Evolutionary conservation across 2,113 vertebrate genomes (phyloP), one percentile per base, ranked within the genome.

Genomic region (Electrona antarctica): DNA sequence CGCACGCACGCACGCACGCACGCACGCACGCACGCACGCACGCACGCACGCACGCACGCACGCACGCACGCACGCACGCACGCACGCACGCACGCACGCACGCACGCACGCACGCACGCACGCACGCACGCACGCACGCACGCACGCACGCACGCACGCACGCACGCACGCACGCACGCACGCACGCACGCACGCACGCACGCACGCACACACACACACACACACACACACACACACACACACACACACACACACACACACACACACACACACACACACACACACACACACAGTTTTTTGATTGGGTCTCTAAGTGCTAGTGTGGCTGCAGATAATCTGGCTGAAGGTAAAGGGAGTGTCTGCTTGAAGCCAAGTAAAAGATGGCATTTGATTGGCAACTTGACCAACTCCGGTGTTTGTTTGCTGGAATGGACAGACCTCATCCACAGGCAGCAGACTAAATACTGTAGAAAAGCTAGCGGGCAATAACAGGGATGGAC

Each of bases 321-420:
- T 21, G 21, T 21, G 21, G 21, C 21, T 21, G 21, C 21, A 21
- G 21, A 21, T 21, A 21, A 21, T 21, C 21, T 21, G 21, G 21
- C 21, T 21, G 21, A 21, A 21, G 21, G 21, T 21, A 21, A 21
- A 21, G 21, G 21, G 21, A 21, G 21, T 21, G 21, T 21, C 21
- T 21, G 2, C 21, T 21, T 21, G 21, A 21, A 21, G 21, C 21
- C 21, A 21, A 21, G 21, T 21, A 21, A 21, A 21, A 21, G 21
- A 21, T 21, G 71, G 28, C 15, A 33, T 59, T 62, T 81, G 88
- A 89, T 67, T 87, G 87, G 73, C 86, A 87, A 57, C 74, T 87
- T 87, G 78, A 87, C 80, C 58, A 66, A 77, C 77, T 76, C 46
- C 67, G 4, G 73, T 90, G 86, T 88, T 89, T 87, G 77, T 81